A percentile compares a stretch with the other conserved stretches of the same genome.
These are phyloP conservation scores for Ailuropoda melanoleuca DNA, from an alignment of 2,113 vertebrate species.

Conservation along the genomic window DNA sequence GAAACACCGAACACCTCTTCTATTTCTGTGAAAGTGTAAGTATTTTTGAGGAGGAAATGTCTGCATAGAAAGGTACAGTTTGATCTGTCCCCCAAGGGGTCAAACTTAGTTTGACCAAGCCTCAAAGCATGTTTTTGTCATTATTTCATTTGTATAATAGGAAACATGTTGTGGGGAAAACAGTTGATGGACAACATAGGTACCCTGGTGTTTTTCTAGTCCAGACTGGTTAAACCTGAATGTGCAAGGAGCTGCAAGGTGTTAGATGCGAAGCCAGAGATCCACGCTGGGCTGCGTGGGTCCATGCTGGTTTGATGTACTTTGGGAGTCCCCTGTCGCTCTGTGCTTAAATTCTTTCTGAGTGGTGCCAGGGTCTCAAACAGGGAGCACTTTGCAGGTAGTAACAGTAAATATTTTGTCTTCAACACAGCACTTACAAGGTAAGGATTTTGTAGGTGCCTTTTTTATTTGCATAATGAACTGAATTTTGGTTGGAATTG, in stretches of 20 bases:
- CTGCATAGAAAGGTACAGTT: neutral
- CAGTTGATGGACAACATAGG: neutral
- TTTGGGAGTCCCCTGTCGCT: neutral
- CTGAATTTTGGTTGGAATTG: neutral
- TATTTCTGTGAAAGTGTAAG: neutral
- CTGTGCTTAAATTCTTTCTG: neutral
- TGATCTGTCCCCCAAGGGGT: neutral
- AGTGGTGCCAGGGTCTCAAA: neutral
- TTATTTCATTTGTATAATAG: constrained; percentile 55
- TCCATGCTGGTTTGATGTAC: neutral
- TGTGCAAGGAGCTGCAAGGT: neutral
- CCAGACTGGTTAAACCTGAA: neutral
- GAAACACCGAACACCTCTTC: neutral
- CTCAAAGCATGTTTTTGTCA: neutral
- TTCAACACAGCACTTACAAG: neutral
- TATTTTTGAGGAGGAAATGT: constrained; percentile 25
- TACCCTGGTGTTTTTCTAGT: constrained; percentile 16
- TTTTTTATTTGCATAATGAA: constrained; percentile 44
- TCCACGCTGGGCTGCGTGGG: neutral
- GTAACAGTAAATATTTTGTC: neutral
- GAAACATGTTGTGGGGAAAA: constrained; percentile 65
- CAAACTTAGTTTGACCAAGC: neutral
- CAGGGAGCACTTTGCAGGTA: neutral
- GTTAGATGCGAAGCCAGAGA: neutral
- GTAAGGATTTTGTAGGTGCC: neutral